Conservation (phyloP, 1,140 invertebrate species). For the Macrostomum lignano region DNA sequence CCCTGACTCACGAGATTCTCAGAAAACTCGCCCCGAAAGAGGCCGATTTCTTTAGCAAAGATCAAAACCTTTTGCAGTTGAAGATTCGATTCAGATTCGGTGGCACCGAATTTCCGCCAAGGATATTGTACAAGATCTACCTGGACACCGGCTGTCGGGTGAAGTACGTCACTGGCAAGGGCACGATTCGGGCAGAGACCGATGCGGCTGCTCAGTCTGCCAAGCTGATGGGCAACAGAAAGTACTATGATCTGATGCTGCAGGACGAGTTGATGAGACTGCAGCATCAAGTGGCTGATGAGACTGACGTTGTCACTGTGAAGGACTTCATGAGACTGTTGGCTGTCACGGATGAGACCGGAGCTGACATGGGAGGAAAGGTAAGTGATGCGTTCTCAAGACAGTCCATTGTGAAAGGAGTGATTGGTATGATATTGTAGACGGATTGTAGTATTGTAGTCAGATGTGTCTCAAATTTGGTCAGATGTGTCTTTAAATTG, state of each 20-base stretch:
- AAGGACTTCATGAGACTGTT: slow-evolving; percentile 29
- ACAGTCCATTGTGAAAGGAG: too few relatives aligned
- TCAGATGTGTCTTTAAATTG: too few relatives aligned
- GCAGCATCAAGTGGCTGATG: slow-evolving; percentile 16
- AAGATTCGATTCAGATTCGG: slow-evolving; percentile 27
- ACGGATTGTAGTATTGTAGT: too few relatives aligned
- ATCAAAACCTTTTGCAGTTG: slow-evolving; percentile 16
- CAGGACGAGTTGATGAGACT: slow-evolving; percentile 17
- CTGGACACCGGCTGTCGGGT: slow-evolving; percentile 14
- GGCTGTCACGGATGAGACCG: slow-evolving; percentile 21
- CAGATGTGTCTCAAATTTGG: too few relatives aligned
- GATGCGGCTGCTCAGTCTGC: slow-evolving; percentile 16
- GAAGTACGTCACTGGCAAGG: slow-evolving; percentile 23
- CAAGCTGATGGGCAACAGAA: slow-evolving; percentile 21
- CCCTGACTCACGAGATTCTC: slow-evolving; percentile 21
- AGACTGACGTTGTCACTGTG: slow-evolving; percentile 21
- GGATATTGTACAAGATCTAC: slow-evolving; percentile 27
- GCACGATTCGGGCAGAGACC: slow-evolving; percentile 18
- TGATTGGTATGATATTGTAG: too few relatives aligned
- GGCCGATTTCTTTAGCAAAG: slow-evolving; percentile 18
- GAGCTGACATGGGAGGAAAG: slow-evolving; percentile 18
- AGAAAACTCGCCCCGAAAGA: slow-evolving; percentile 22
- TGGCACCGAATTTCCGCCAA: slow-evolving; percentile 23
- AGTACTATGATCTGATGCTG: slow-evolving; percentile 22
- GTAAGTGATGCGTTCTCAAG: too few relatives aligned